Evolutionary conservation across 1,140 invertebrate genomes (phyloP), one percentile per base, ranked within the genome.

Genomic region (Micrasema minimum): DNA sequence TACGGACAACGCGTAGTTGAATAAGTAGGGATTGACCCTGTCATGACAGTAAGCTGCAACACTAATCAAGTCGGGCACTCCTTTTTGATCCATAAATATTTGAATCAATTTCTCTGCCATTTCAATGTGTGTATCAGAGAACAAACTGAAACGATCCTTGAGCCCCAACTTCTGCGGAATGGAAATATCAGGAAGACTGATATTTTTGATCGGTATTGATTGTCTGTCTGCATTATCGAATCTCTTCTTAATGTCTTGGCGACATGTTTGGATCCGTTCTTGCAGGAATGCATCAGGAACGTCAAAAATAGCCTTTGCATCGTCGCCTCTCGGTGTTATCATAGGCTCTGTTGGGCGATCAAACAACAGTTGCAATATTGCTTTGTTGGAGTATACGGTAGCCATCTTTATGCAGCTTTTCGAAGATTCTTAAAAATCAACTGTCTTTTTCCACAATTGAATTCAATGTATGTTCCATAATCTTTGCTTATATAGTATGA

Each of bases 1-100:
- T 16, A 93, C 92, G 0, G 91, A 91, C 0, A 91, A 77, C 2
- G 90, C 89, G 77, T 94, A 93, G 79, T 92, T 90, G 82, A 93
- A 93, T 80, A 94, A 79, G 76, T 90, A 89, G 0, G 91, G 89
- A 79, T 93, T 93, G 22, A 93, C 78, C 14, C 90, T 87, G 77
- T 93, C 89, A 45, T 91, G 87, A 66, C 88, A 89, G 76, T 89
- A 93, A 2, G 90, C 87, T 3, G 89, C 87, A 9, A 90, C 81
- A 0, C 91, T 91, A 66, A 88, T 78, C 31, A 94, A 86, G 65
- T 93, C 92, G 1, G 92, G 89, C n/a, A 90, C 79, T 1, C 87
- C 87, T 71, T 88, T 82, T 86, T 91, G 88, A 43, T 88, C 85
- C 81, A 92, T 83, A 74, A 93, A 92, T 55, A 93, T 88, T 66